These are phyloP conservation scores for Drosophila flavopinicola DNA, from an alignment of 2,888 invertebrate species.

Conservation along the genomic window DNA sequence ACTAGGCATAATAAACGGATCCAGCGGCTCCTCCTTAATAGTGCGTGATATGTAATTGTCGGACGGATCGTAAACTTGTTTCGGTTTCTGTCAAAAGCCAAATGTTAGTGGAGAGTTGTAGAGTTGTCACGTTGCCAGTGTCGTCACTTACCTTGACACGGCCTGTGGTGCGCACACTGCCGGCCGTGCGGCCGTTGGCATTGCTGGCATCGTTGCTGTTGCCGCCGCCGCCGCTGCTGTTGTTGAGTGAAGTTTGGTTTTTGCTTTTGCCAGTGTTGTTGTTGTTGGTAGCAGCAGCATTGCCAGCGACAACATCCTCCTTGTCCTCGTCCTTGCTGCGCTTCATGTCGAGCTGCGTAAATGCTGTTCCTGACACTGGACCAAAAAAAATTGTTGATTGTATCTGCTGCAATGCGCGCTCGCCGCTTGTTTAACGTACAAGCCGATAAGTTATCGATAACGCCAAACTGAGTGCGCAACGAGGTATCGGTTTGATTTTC, in stretches of 20 bases:
- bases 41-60: conserved; percentile 89
- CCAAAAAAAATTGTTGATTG: conserved; percentile 16
- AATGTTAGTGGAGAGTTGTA: neutral
- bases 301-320: conserved; percentile 1
- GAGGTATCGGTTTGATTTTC: conserved; percentile 14
- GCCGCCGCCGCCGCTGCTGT: conserved; percentile 26
- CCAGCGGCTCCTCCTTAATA: no score
- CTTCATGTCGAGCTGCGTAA: conserved; percentile 39
- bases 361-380: neutral
- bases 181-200: conserved; percentile 27
- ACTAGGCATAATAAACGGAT: no score
- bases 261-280: conserved; percentile 15
- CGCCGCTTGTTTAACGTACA: conserved; percentile 50
- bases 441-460: conserved; percentile 47
- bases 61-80: conserved; percentile 94
- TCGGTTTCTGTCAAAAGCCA: conserved; percentile 87
- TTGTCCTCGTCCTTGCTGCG: conserved; percentile 53
- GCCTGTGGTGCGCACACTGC: conserved; percentile 81
- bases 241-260: conserved; percentile 17
- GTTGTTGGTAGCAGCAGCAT: conserved; percentile 5
- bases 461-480: conserved; percentile 3
- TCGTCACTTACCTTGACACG: conserved; percentile 78
- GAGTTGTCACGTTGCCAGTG: neutral
- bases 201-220: neutral
- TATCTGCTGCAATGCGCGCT: conserved; percentile 41